Evolutionary conservation across 2,113 vertebrate species (phyloP).

Genomic region (Otis tarda): DNA sequence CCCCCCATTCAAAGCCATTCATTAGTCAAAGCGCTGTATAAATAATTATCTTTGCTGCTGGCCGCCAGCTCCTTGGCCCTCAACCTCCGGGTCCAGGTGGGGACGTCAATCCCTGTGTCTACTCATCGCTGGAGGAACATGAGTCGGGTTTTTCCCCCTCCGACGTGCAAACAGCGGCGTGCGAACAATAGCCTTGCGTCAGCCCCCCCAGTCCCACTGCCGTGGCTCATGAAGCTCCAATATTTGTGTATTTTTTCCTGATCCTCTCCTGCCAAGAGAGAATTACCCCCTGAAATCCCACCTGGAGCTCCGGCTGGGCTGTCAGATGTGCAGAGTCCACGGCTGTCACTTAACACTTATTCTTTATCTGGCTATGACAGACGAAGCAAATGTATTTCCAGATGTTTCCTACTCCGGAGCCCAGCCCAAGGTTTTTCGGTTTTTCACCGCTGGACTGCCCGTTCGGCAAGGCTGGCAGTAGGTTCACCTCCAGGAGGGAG

Average conservation of each 20-base stretch:
- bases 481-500: not conserved
- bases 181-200: conserved; percentile 79
- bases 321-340: not conserved
- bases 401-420: conserved; percentile 86
- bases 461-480: fast-evolving
- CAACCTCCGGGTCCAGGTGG: not conserved
- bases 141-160: not conserved
- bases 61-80: not conserved
- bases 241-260: conserved; percentile 45
- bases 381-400: conserved; percentile 68
- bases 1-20: not conserved
- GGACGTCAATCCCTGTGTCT: not conserved
- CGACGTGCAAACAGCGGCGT: not conserved
- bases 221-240: not conserved
- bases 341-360: conserved; percentile 13
- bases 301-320: conserved; percentile 70
- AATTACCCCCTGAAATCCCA: conserved; percentile 66
- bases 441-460: not conserved
- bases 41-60: conserved; percentile 12
- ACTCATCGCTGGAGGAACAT: not conserved
- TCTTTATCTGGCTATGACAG: conserved; percentile 60
- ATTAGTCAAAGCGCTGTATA: not conserved
- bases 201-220: conserved; percentile 49
- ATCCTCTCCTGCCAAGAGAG: not conserved
- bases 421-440: not conserved